Percentiles rank a stretch among this genome's conserved stretches.
phyloP scores from a whole-genome alignment of 2,888 invertebrate species.

The Nomada fucata region DNA sequence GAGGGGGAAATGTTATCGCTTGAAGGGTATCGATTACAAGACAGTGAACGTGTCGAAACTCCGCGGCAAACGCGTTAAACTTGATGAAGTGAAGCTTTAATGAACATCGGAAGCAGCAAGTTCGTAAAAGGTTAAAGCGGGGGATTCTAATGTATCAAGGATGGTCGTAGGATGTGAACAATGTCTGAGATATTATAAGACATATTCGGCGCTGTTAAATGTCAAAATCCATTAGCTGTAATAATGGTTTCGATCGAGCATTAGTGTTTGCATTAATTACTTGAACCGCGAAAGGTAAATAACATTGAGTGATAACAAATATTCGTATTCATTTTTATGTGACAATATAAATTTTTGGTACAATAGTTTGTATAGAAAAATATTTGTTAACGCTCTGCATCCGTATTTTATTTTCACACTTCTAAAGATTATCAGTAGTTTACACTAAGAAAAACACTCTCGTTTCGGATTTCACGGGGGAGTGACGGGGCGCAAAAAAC shows the following conservation, averaged over 20 bases:
- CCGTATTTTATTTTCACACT: too few species aligned
- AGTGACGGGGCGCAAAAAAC: too few species aligned
- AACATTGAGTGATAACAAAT: too few species aligned
- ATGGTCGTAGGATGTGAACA: background rate
- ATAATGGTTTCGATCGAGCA: background rate
- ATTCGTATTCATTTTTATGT: too few species aligned
- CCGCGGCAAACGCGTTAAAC: background rate
- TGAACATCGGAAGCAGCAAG: background rate
- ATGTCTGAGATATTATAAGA: background rate
- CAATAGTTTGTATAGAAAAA: too few species aligned
- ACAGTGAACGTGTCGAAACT: constrained; percentile 22
- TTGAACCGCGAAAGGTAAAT: background rate
- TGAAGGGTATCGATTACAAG: constrained; percentile 16
- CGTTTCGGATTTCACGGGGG: too few species aligned
- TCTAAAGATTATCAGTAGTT: too few species aligned
- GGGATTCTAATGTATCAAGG: background rate
- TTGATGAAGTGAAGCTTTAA: constrained; percentile 3
- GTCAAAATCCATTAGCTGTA: too few species aligned
- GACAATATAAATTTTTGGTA: too few species aligned
- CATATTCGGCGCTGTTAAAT: background rate
- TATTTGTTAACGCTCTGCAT: too few species aligned
- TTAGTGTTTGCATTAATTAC: background rate
- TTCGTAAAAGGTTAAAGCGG: background rate
- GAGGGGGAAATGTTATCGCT: constrained; percentile 1
- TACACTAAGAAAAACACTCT: too few species aligned